Conservation (phyloP, 2,797 vertebrate species). For the Coracias cyanogaster region DNA sequence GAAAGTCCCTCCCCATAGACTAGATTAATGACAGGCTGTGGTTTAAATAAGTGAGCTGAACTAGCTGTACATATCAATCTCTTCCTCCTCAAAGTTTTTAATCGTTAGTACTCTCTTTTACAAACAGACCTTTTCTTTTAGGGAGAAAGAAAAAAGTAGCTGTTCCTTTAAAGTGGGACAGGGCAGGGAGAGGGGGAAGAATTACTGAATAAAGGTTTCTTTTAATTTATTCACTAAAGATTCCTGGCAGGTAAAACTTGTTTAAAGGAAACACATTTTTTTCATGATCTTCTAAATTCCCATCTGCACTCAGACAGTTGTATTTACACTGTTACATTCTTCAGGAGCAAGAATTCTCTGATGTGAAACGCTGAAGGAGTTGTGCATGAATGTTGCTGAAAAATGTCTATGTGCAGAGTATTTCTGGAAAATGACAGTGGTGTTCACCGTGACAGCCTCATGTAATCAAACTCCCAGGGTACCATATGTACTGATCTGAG, state of each 20-base stretch:
- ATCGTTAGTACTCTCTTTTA: neutral
- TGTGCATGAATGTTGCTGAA: neutral
- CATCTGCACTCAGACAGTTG: constrained; percentile 29
- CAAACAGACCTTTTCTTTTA: neutral
- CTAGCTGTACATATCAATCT: neutral
- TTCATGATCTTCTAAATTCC: constrained; percentile 24
- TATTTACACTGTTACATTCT: constrained; percentile 31
- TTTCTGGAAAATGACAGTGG: constrained; percentile 5
- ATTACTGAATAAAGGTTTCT: constrained; percentile 12
- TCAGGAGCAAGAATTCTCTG: constrained; percentile 23
- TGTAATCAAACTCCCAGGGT: neutral
- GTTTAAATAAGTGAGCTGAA: neutral
- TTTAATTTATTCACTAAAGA: constrained; percentile 41
- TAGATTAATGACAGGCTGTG: neutral
- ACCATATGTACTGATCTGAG: neutral
- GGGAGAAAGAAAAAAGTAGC: too few species aligned
- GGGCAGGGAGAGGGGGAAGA: neutral
- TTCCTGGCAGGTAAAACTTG: constrained; percentile 48
- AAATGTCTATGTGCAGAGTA: neutral
- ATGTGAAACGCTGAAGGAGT: neutral
- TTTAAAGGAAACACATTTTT: constrained; percentile 46
- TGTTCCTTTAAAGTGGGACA: neutral
- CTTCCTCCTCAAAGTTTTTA: neutral
- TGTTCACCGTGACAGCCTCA: neutral
- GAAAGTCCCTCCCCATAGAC: neutral